Evolutionary conservation across 1,140 invertebrate species (phyloP), one percentile per base, ranked within the genome.

Genomic region (Rhagoletis pomonella): DNA sequence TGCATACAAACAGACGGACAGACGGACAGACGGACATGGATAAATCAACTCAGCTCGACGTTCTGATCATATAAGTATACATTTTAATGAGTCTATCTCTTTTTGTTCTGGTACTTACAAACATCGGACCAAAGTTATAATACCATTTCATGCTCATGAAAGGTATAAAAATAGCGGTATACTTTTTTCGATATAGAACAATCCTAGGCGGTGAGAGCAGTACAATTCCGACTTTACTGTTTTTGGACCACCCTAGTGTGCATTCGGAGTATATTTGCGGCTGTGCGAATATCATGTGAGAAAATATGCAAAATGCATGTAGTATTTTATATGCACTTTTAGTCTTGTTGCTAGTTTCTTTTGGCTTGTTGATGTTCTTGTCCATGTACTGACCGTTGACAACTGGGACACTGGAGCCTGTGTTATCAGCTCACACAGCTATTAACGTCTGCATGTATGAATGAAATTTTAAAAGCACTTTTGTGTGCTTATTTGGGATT

Each of bases 391-490:
- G 17, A n/a, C 17, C 6, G 17, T 12, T 81, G n/a, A 44, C 47
- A 62, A 62, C 60, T 62, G 60, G 60, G 60, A 62, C 60, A 62
- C 7, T 7, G 14, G n/a, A 73, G 67, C 67, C 44, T 47, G 64
- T 55, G 17, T 81, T 81, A 81, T 81, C 73, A 81, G 73, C 19
- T 47, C n/a, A 77, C 47, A 44, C 44, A 77, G 69, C 44, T 77
- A 50, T 50, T 44, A n/a, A n/a, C 6, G 60, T 62, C 4, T 55
- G n/a, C 19, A 19, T 55, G 47, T 29, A 81, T 55, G 73, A n/a
- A 55, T 81, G 73, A 55, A 81, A 81, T 55, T 81, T 81, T 81
- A 81, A 81, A 81, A 81, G 44, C 47, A 81, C 73, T 81, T 73
- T 81, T 81, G 47, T 81, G 47, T n/a, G 44, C 73, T 81, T 81